A percentile compares a stretch with the other conserved stretches of the same genome.
These are phyloP conservation scores for Porites divaricata DNA, from an alignment of 92 coral and sea anemone species.

Conservation along the genomic window DNA sequence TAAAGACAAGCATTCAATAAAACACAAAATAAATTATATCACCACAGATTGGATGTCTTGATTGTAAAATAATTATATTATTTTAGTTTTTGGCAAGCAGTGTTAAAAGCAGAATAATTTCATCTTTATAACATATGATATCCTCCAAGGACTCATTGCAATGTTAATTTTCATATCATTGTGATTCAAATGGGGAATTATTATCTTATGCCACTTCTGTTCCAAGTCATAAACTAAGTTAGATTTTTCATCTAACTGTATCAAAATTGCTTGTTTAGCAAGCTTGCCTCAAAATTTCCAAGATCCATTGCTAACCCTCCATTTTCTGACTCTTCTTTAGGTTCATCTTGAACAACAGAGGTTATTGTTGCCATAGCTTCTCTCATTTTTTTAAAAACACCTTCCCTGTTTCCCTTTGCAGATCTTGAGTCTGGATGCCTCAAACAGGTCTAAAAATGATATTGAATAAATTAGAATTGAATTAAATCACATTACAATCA, in stretches of 20 bases:
- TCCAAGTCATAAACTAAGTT: not conserved
- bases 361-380: slow-evolving; percentile 92
- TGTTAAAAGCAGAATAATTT: no score
- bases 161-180: no score
- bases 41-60: no score
- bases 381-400: slow-evolving; percentile 94
- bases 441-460: slow-evolving; percentile 77
- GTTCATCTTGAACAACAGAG: slow-evolving; percentile 84
- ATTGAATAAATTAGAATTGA: not conserved
- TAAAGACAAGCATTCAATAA: no score
- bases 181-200: no score
- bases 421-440: slow-evolving; percentile 97
- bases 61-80: no score
- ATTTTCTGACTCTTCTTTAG: slow-evolving; percentile 64
- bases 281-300: slow-evolving; percentile 86
- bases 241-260: not conserved
- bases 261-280: not conserved
- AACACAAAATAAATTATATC: no score
- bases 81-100: no score
- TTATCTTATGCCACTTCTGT: no score
- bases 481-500: no score
- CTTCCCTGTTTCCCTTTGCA: slow-evolving; percentile 92
- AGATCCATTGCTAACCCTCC: slow-evolving; percentile 90
- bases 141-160: not conserved
- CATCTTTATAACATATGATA: no score